Conservation (phyloP, 1,140 invertebrate genomes). For the Philopotamus ludificatus region DNA sequence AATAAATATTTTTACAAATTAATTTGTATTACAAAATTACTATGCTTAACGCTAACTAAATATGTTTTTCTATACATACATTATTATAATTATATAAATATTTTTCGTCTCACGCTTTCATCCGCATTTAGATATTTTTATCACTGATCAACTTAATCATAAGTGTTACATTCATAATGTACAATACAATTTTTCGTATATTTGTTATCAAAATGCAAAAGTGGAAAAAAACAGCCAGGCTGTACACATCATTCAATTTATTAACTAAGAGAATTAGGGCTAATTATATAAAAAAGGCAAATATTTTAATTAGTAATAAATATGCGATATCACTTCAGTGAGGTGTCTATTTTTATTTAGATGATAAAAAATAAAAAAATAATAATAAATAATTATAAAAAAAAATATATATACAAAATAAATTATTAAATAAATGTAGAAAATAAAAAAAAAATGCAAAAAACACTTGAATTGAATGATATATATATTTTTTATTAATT, state of each 20-base stretch:
- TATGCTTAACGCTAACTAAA: conserved; percentile 8
- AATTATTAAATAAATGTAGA: too few relatives aligned
- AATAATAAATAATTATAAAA: conserved; percentile 2
- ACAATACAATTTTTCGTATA: neutral
- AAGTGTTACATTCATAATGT: too few relatives aligned
- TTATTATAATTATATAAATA: conserved; percentile 17
- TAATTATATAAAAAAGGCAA: conserved; percentile 10
- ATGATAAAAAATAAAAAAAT: neutral
- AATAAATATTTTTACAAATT: conserved; percentile 40
- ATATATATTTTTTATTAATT: neutral
- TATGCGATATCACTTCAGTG: neutral
- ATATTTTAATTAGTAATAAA: neutral
- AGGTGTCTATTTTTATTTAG: too few relatives aligned
- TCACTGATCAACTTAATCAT: conserved; percentile 18
- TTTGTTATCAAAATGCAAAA: conserved; percentile 21
- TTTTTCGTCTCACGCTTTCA: neutral
- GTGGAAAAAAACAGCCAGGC: conserved; percentile 1
- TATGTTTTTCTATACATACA: conserved; percentile 16
- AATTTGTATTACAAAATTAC: conserved; percentile 8
- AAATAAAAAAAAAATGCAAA: too few relatives aligned
- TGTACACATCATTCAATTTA: neutral
- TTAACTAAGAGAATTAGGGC: neutral
- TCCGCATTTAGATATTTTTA: conserved; percentile 25
- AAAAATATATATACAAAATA: too few relatives aligned
- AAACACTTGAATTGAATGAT: neutral